Base-by-base conservation (phyloP, 2,888 invertebrate genomes). In the Anaspis maculata region DNA sequence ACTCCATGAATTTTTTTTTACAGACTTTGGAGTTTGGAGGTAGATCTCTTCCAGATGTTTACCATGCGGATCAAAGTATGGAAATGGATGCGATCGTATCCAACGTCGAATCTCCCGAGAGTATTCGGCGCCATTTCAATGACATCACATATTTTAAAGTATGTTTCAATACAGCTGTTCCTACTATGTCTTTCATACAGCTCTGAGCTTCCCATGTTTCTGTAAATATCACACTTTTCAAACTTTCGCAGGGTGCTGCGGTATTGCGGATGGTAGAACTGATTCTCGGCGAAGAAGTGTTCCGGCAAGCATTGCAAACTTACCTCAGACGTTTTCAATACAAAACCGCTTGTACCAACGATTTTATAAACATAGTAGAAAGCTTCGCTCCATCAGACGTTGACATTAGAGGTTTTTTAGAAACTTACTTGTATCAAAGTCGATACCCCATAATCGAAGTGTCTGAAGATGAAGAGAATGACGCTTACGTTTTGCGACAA, bases 341-440 rank as follows among this genome's bases (percentile, higher is more conserved):
- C 56, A 62, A 63, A 6, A 89, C 86, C 55, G 89, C 88, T 0
- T 73, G 78, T 35, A 90, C 89, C 0, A 71, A 76, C 32, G 82
- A 91, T 57, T 70, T 90, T 27, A 76, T 88, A 51, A 62, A 71
- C 1, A 73, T 73, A 7, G 60, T 89, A 7, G 74, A 76, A 48
- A 65, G 69, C 0, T 69, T 73, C 30, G 64, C 63, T 21, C 21
- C 12, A 10, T 62, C 62, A 5, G 61, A 67, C 32, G 63, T 77
- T 3, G 69, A 70, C 50, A 54, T 79, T 3, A 65, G 62, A 56
- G 69, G 54, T 54, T 70, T 68, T 34, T 81, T 90, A 80, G 79
- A 84, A 53, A 87, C 86, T 1, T 91, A 88, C 84, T 86, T 87
- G 0, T 73, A 74, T 27, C 89, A 91, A 62, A 84, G 79, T 77